Conservation (phyloP, 2,797 vertebrate species). For the Anisognathus igniventris region DNA sequence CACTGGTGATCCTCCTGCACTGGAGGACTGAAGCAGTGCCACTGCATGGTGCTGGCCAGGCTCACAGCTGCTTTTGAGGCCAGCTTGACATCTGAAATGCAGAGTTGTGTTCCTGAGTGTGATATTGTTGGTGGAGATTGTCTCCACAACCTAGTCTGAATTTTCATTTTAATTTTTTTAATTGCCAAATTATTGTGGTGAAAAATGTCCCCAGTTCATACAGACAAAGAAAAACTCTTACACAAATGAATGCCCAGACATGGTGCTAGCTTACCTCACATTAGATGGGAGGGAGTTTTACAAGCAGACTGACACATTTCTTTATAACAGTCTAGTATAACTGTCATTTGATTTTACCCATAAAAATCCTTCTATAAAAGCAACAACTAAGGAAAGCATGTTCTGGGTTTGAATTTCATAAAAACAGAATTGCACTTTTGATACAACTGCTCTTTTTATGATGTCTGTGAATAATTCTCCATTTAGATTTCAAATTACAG, state of each 20-base stretch:
- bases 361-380: constrained; percentile 64
- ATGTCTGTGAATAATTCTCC: constrained; percentile 67
- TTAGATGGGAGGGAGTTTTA: constrained; percentile 44
- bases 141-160: neutral
- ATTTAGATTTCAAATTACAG: constrained; percentile 68
- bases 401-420: constrained; percentile 66
- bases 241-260: neutral
- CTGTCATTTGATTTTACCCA: constrained; percentile 65
- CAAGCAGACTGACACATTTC: constrained; percentile 54
- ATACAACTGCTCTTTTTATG: constrained; percentile 67
- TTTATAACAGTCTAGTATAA: constrained; percentile 55
- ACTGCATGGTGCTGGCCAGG: neutral
- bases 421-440: constrained; percentile 66
- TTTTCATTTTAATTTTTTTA: neutral
- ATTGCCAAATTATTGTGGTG: neutral
- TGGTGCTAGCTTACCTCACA: neutral
- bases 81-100: neutral
- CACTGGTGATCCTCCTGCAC: neutral
- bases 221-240: constrained; percentile 3
- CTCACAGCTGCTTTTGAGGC: neutral
- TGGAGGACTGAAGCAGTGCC: neutral
- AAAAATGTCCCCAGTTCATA: neutral
- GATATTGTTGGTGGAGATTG: neutral
- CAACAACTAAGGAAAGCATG: constrained; percentile 61
- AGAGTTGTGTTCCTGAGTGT: neutral